These are phyloP conservation scores for Nannobrachium achirus DNA, from an alignment of 2,113 vertebrate genomes.

Conservation along the genomic window DNA sequence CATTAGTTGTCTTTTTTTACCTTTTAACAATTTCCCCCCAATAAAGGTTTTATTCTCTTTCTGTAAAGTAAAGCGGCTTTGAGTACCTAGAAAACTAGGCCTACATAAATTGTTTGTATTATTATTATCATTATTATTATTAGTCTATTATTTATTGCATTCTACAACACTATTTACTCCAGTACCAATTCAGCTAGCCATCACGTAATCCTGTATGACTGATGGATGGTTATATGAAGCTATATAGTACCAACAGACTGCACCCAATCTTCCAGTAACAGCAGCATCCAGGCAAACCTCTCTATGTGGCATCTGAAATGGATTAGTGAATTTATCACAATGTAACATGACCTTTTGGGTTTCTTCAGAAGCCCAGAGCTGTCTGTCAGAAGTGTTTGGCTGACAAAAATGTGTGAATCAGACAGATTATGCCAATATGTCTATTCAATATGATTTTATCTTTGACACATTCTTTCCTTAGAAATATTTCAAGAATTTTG, in stretches of 20 bases:
- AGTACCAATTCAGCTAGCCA: too few species aligned
- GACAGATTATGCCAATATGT: slow-evolving; percentile 40
- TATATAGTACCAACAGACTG: slow-evolving; percentile 47
- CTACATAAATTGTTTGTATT: too few species aligned
- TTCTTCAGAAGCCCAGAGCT: slow-evolving; percentile 56
- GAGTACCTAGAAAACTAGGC: too few species aligned
- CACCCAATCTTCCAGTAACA: slow-evolving; percentile 49
- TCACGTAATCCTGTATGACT: too few species aligned
- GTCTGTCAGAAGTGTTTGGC: slow-evolving; percentile 66
- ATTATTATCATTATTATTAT: too few species aligned
- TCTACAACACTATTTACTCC: too few species aligned
- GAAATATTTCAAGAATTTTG: slow-evolving; percentile 23
- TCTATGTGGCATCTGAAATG: slow-evolving; percentile 60
- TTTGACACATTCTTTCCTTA: slow-evolving; percentile 40
- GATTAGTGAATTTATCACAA: slow-evolving; percentile 18
- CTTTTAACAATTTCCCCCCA: too few species aligned
- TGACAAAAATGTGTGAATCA: slow-evolving; percentile 63
- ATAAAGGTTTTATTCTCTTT: too few species aligned
- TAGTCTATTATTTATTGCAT: too few species aligned
- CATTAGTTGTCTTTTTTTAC: too few species aligned
- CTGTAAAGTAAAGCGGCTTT: too few species aligned
- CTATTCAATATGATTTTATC: slow-evolving; percentile 3
- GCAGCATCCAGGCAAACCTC: slow-evolving; percentile 30
- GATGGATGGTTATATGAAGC: not conserved
- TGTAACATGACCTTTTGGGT: slow-evolving; percentile 71